phyloP scores from a whole-genome alignment of 1,140 invertebrate species.

The Zeugodacus cucurbitae region DNA sequence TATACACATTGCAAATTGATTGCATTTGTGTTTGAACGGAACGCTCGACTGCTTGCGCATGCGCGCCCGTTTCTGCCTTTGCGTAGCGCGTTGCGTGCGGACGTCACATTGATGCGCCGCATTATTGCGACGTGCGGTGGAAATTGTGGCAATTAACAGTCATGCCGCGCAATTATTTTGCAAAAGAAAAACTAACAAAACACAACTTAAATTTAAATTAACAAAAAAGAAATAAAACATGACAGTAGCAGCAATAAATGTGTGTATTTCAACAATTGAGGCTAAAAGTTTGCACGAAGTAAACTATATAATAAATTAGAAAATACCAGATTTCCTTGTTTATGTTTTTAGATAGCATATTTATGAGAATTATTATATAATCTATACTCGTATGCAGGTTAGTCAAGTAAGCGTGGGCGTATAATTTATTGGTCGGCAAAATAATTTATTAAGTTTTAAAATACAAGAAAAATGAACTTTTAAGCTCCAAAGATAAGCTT shows the following conservation, averaged over 20 bases:
- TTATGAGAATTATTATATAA: too few relatives aligned
- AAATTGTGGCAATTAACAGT: conserved; percentile 34
- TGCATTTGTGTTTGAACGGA: conserved; percentile 17
- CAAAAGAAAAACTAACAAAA: background rate
- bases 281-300: background rate
- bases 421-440: too few relatives aligned
- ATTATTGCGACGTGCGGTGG: background rate
- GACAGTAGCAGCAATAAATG: background rate
- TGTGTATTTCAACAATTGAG: background rate
- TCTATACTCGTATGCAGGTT: too few relatives aligned
- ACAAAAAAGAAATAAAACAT: background rate
- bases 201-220: background rate
- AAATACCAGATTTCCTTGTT: too few relatives aligned
- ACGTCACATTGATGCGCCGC: background rate
- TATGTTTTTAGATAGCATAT: too few relatives aligned
- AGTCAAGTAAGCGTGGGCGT: too few relatives aligned
- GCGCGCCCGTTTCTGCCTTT: background rate
- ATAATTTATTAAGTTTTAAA: too few relatives aligned
- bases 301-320: too few relatives aligned
- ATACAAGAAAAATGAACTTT: too few relatives aligned
- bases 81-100: background rate
- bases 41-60: background rate
- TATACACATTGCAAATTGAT: background rate
- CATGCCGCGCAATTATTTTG: background rate
- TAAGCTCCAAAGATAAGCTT: too few relatives aligned